phyloP scores from a whole-genome alignment of 2,113 vertebrate genomes.

The chimpanzee (Pan troglodytes) region NHGRI_mPanTro3-v2.1_pri NC_072413.2:87326501-87327000 shows the following conservation, averaged over 20 bases:
- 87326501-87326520: too few species aligned
- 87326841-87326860: background rate
- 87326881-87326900: background rate
- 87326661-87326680: too few species aligned
- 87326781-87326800: background rate
- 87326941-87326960: background rate
- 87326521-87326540: too few species aligned
- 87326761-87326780: background rate
- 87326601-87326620: too few species aligned
- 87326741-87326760: background rate
- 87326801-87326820: background rate
- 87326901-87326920: background rate
- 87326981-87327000: rapidly evolving
- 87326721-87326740: background rate
- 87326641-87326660: too few species aligned
- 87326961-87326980: background rate
- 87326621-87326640: too few species aligned
- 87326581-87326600: too few species aligned
- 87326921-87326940: background rate
- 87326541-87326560: too few species aligned
- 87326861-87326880: background rate
- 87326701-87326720: too few species aligned
- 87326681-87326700: too few species aligned
- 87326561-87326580: too few species aligned
- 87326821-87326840: background rate